A percentile compares a stretch with the other conserved stretches of the same genome.
These are phyloP conservation scores for Acrocyrtus sp. DNA, from an alignment of 2,888 invertebrate genomes.

Conservation along the genomic window DNA sequence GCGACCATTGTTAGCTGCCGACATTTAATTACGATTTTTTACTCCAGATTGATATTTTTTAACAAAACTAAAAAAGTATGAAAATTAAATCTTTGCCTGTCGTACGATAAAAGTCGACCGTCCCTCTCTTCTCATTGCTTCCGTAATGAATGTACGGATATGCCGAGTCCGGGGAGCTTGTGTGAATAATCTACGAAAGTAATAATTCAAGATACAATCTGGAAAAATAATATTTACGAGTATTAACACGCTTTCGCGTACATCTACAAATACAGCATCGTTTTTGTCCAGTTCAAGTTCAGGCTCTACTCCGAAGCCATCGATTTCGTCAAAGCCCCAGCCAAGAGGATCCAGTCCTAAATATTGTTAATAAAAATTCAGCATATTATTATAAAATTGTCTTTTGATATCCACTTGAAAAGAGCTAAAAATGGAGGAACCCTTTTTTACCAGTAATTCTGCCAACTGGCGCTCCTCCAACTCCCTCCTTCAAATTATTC, in stretches of 20 bases:
- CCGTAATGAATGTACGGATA: constrained; percentile 36
- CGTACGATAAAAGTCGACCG: constrained; percentile 36
- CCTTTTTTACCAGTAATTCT: constrained; percentile 23
- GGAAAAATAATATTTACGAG: not conserved
- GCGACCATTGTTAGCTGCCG: constrained; percentile 31
- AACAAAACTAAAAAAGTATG: not conserved
- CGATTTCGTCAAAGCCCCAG: constrained; percentile 34
- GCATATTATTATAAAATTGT: not conserved
- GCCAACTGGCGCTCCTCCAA: not conserved
- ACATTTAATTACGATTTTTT: no score
- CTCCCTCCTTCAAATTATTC: not conserved
- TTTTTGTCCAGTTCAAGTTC: not conserved
- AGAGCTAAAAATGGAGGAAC: no score
- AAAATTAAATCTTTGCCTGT: constrained; percentile 1
- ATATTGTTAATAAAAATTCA: not conserved
- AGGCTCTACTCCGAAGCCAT: not conserved
- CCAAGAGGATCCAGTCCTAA: constrained; percentile 34
- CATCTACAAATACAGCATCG: constrained; percentile 32
- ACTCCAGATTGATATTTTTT: not conserved
- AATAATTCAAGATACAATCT: not conserved
- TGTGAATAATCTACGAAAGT: constrained; percentile 25
- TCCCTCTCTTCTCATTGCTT: constrained; percentile 21
- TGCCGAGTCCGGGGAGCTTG: constrained; percentile 22
- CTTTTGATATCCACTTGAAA: not conserved
- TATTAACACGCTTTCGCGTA: not conserved